A percentile compares a stretch with the other conserved stretches of the same genome.
These are phyloP conservation scores for Gnatocerus cornutus DNA, from an alignment of 2,888 invertebrate genomes.

Conservation along the genomic window DNA sequence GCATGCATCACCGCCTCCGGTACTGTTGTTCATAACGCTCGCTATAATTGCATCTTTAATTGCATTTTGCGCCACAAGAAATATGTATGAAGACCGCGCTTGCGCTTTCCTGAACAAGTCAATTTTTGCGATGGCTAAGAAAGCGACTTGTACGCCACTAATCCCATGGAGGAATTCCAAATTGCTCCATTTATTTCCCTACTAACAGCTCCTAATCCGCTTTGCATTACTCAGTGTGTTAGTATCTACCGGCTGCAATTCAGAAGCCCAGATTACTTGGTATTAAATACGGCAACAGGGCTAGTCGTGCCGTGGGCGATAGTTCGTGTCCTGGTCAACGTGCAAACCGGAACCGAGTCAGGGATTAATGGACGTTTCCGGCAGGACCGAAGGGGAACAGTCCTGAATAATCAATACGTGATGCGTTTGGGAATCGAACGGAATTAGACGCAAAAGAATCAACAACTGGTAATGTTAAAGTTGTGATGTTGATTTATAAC, in stretches of 20 bases:
- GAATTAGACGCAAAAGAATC: too few species aligned
- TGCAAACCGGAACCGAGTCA: constrained; percentile 34
- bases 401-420: constrained; percentile 51
- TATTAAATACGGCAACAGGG: constrained; percentile 52
- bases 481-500: constrained; percentile 30
- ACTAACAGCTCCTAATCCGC: constrained; percentile 61
- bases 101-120: background rate
- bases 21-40: constrained; percentile 58
- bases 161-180: constrained; percentile 59
- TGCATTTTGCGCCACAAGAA: constrained; percentile 60
- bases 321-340: constrained; percentile 36
- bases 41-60: constrained; percentile 63
- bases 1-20: constrained; percentile 53
- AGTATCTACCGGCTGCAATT: constrained; percentile 56
- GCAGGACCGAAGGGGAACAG: constrained; percentile 9
- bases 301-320: constrained; percentile 28
- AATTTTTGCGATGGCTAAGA: background rate
- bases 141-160: constrained; percentile 33
- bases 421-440: too few species aligned
- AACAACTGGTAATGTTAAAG: too few species aligned
- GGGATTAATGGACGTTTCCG: constrained; percentile 43
- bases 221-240: constrained; percentile 59
- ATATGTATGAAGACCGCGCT: constrained; percentile 28
- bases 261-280: constrained; percentile 54
- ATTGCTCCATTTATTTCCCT: constrained; percentile 63